These are phyloP conservation scores for Spinus pinus DNA, from an alignment of 2,797 vertebrate species.

Conservation along the genomic window DNA sequence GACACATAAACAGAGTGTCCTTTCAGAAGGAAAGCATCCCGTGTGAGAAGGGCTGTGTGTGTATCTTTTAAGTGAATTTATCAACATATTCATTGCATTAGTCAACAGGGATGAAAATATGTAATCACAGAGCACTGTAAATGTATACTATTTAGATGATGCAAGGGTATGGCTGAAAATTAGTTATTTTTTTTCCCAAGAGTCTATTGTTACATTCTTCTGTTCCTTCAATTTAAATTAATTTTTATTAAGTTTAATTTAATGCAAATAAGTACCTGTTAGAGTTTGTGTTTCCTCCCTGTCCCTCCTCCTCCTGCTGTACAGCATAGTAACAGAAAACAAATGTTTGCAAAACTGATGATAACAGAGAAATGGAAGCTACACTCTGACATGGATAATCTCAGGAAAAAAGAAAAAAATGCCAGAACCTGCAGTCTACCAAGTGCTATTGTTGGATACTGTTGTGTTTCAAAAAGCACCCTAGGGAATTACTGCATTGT, in stretches of 20 bases:
- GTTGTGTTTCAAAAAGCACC: background rate
- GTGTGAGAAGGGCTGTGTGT: background rate
- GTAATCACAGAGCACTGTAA: background rate
- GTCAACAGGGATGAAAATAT: background rate
- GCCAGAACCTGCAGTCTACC: background rate
- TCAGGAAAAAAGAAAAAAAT: background rate
- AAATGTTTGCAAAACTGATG: background rate
- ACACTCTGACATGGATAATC: background rate
- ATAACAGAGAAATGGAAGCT: background rate
- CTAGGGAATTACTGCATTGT: background rate
- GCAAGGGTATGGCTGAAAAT: background rate
- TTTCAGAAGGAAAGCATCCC: background rate
- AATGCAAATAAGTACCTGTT: background rate
- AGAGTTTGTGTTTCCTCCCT: background rate
- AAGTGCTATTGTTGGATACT: background rate
- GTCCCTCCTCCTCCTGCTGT: background rate
- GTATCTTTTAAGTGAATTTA: background rate
- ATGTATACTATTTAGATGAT: background rate
- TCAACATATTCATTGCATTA: background rate
- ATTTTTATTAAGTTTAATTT: background rate
- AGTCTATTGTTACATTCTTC: background rate
- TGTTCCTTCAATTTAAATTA: background rate
- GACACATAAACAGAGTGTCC: fast-evolving
- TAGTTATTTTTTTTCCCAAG: background rate
- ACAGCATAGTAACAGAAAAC: background rate